Evolutionary conservation across 2,797 vertebrate species (phyloP).

Genomic region (Ictinia mississippiensis): DNA sequence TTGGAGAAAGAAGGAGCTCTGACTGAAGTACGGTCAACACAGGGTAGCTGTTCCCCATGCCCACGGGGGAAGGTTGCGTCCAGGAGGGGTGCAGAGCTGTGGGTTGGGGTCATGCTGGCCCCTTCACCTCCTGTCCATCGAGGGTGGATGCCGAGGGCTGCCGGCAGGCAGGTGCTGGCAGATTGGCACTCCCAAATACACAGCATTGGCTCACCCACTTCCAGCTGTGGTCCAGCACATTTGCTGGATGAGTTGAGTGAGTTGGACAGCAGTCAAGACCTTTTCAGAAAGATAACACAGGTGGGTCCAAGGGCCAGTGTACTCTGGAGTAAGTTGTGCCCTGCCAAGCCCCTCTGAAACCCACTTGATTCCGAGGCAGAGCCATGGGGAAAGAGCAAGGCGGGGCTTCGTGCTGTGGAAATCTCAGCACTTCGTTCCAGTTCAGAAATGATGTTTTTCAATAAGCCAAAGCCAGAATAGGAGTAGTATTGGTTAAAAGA

Average conservation of each 20-base stretch:
- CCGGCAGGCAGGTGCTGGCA: not conserved
- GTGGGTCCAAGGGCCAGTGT: not conserved
- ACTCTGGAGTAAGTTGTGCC: not conserved
- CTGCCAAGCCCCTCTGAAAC: not conserved
- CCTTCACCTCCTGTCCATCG: fast-evolving
- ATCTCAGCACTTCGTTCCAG: not conserved
- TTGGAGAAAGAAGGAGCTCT: not conserved
- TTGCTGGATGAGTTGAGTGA: not conserved
- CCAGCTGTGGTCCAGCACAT: not conserved
- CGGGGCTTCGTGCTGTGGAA: not conserved
- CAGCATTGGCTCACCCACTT: not conserved
- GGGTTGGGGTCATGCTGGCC: not conserved
- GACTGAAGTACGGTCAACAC: fast-evolving
- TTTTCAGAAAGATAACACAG: not conserved
- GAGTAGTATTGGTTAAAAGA: not conserved
- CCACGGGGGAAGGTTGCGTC: not conserved
- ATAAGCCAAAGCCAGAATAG: not conserved
- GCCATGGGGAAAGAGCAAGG: not conserved
- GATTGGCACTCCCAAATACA: not conserved
- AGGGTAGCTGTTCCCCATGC: not conserved
- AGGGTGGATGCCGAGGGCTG: not conserved
- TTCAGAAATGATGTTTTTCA: not conserved
- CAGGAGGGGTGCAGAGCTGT: not conserved
- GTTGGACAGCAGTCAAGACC: not conserved
- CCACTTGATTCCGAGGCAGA: not conserved